Percentiles rank a stretch among this genome's conserved stretches.
phyloP scores from a whole-genome alignment of 2,888 invertebrate genomes.

The Hirtodrosophila confusa region DNA sequence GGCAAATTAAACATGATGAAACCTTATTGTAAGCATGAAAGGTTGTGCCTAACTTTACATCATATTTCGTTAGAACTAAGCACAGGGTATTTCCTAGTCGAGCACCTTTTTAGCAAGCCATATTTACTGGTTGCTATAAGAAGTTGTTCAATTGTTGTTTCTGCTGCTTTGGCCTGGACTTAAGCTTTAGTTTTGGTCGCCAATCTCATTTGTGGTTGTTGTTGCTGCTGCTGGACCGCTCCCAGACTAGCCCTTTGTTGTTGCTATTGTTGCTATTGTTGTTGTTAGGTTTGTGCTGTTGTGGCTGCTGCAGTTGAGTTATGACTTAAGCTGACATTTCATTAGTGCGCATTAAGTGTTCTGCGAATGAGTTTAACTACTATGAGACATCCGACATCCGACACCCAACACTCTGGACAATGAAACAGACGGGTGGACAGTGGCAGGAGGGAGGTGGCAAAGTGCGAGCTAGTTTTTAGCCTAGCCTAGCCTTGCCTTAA shows the following conservation, averaged over 20 bases:
- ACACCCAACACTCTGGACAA: conserved; percentile 27
- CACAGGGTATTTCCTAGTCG: too few species aligned
- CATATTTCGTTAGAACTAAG: too few species aligned
- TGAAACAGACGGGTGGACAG: not conserved
- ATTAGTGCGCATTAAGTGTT: conserved; percentile 81
- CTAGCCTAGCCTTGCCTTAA: conserved; percentile 54
- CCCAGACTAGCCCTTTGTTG: conserved; percentile 23
- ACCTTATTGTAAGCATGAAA: too few species aligned
- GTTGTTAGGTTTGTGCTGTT: not conserved
- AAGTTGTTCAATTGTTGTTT: conserved; percentile 39
- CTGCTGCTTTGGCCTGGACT: conserved; percentile 8
- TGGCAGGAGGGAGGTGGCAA: not conserved
- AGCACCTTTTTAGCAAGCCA: not conserved
- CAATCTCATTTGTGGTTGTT: conserved; percentile 39
- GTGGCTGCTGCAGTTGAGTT: conserved; percentile 74
- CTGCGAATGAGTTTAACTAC: conserved; percentile 73
- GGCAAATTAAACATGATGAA: too few species aligned
- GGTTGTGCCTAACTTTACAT: too few species aligned
- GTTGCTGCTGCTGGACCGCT: conserved; percentile 4
- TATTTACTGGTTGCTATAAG: conserved; percentile 45
- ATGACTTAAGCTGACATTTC: conserved; percentile 83
- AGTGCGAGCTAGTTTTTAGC: conserved; percentile 25
- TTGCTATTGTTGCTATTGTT: conserved; percentile 9
- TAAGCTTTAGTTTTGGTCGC: conserved; percentile 19
- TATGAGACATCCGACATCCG: conserved; percentile 37